Base-by-base conservation (phyloP, 2,888 invertebrate species). In the Holacanthella duospinosa region DNA sequence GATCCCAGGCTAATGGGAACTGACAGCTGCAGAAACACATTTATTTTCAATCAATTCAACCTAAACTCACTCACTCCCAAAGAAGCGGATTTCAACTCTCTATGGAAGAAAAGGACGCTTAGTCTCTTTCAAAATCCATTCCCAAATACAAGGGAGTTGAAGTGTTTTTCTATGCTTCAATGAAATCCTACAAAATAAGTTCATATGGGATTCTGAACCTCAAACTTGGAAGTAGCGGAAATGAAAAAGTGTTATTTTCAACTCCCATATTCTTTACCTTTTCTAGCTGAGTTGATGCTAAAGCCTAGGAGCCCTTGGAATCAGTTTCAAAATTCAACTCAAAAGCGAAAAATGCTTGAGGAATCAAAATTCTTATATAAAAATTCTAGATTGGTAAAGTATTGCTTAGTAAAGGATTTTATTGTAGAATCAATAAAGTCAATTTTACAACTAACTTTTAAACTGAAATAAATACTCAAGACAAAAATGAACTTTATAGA, bases 11-110 rank as follows among this genome's bases (percentile, higher is more conserved):
- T 29, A 59, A 65, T 65, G 65, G 54, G 57, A n/a, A 64, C 43
- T 66, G 66, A 66, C 66, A 66, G 64, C 62, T 66, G 64, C 57
- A 64, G 62, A 64, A 66, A 66, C 62, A 64, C 60, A 65, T 62
- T 64, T 58, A 48, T 48, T 61, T 64, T 55, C 55, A 43, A 59
- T 59, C 63, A 63, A 63, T 62, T 55, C 59, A 29, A 61, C 26
- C 25, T 36, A 54, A 55, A 19, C 53, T 36, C 6, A 36, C 6
- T 48, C 4, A 21, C 4, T 48, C 48, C 21, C n/a, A 16, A 16
- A 48, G 21, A 48, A 48, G 6, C 4, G 48, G 21, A 48, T 16
- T 36, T 36, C 16, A 12, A 12, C 16, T 36, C 16, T 36, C 36
- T 36, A 16, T 48, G 21, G 19, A 48, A 48, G 21, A 4, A 48